phyloP scores from a whole-genome alignment of 2,797 vertebrate genomes.

The Mustela erminea region DNA sequence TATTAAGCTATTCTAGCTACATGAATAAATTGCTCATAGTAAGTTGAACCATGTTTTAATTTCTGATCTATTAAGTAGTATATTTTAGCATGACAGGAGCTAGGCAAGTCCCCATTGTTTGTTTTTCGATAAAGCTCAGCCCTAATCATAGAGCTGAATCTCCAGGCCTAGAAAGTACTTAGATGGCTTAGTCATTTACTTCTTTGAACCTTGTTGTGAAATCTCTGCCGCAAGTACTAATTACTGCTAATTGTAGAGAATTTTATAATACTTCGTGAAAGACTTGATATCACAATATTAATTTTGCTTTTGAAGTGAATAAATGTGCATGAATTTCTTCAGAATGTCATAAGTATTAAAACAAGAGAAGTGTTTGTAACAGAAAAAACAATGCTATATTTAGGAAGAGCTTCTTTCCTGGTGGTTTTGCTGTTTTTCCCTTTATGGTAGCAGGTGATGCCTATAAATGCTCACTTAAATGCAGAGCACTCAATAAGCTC shows the following conservation, averaged over 20 bases:
- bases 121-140: not conserved
- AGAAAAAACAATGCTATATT: not conserved
- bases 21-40: not conserved
- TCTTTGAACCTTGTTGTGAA: conserved; percentile 9
- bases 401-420: not conserved
- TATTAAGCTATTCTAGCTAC: not conserved
- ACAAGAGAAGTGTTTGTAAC: not conserved
- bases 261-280: not conserved
- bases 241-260: not conserved
- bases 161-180: not conserved
- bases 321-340: conserved; percentile 33
- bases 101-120: not conserved
- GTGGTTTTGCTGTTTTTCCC: not conserved
- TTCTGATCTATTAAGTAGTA: not conserved
- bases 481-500: not conserved
- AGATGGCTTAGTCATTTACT: not conserved
- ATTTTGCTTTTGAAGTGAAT: conserved; percentile 43
- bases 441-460: not conserved
- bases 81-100: not conserved
- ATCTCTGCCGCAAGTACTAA: not conserved
- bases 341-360: not conserved
- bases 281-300: not conserved
- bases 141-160: not conserved
- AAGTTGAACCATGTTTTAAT: not conserved
- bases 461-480: not conserved